Evolutionary conservation across 2,113 vertebrate species (phyloP).

Genomic region (Ciconia stormi): DNA sequence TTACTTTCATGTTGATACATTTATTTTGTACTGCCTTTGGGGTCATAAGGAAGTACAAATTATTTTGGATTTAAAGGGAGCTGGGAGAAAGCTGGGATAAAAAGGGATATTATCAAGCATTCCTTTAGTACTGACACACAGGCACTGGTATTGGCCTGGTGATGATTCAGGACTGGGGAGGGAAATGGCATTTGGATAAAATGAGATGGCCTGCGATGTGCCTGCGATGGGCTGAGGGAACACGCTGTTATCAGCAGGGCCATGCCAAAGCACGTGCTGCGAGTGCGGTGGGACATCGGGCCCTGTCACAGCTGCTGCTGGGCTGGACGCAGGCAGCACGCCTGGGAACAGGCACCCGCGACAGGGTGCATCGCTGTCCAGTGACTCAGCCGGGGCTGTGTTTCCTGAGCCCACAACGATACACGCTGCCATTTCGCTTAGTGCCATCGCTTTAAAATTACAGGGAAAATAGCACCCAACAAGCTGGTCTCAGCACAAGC

Average conservation of each 20-base stretch:
- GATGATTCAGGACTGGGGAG: neutral
- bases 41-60: slow-evolving; percentile 12
- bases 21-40: slow-evolving; percentile 13
- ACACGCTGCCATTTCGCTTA: rapidly evolving
- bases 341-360: neutral
- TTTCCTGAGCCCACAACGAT: neutral
- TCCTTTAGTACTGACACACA: neutral
- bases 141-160: neutral
- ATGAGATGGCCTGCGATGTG: neutral
- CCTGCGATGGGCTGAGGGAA: neutral
- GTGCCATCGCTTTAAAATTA: rapidly evolving
- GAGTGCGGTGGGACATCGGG: neutral
- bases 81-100: neutral
- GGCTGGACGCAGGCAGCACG: neutral
- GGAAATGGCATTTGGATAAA: neutral
- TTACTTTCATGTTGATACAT: neutral
- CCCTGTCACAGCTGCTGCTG: neutral
- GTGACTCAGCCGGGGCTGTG: neutral
- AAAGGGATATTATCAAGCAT: neutral
- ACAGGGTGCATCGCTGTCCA: rapidly evolving
- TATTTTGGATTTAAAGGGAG: neutral
- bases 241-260: neutral
- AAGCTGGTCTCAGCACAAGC: neutral
- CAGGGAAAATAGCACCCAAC: neutral
- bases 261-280: neutral